Evolutionary conservation across 2,113 vertebrate genomes (phyloP), one percentile per base, ranked within the genome.

Genomic region (Poicephalus gulielmi): DNA sequence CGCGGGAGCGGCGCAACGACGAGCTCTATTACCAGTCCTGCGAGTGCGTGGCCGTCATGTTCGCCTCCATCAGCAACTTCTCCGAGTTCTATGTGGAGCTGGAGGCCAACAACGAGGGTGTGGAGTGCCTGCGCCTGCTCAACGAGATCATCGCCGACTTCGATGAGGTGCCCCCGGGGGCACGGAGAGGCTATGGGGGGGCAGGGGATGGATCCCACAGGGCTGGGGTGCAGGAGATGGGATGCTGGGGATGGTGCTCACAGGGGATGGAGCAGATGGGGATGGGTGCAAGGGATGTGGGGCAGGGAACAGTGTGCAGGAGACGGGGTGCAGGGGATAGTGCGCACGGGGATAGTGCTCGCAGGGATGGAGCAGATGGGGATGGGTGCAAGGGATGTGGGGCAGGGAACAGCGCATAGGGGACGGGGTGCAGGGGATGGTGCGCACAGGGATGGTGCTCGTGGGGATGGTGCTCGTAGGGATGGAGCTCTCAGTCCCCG

Each of bases 71-170:
- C 94, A 99, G 99, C 98, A 99, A 99, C 95, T 99, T 99, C 97
- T 99, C 99, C 0, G 99, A 99, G 97, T 99, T 99, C 97, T 99
- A 99, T 14, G 99, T 99, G 78, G 99, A 99, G 98, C 97, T 99
- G 84, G 99, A 99, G 98, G 99, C 99, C 94, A 99, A 99, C 98
- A 99, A 99, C 4, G 99, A 99, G 95, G 99, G 99, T 0, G 99
- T 99, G 39, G 99, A 99, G 97, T 99, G 99, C 85, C 98, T 99
- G 70, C 95, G 99, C 64, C 98, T 99, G 95, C 99, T 99, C 97
- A 99, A 99, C 13, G 99, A 99, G 96, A 99, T 99, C 97, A 99
- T 99, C 10, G 99, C 99, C 0, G 99, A 99, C 97, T 99, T 99
- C 8, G 99, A 99, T 6, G 99, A 99, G 99, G 99, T 99, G 80